A percentile compares a stretch with the other conserved stretches of the same genome.
Evolutionary conservation across 2,888 invertebrate genomes (phyloP).

Genomic region (Fragum whitleyi): DNA sequence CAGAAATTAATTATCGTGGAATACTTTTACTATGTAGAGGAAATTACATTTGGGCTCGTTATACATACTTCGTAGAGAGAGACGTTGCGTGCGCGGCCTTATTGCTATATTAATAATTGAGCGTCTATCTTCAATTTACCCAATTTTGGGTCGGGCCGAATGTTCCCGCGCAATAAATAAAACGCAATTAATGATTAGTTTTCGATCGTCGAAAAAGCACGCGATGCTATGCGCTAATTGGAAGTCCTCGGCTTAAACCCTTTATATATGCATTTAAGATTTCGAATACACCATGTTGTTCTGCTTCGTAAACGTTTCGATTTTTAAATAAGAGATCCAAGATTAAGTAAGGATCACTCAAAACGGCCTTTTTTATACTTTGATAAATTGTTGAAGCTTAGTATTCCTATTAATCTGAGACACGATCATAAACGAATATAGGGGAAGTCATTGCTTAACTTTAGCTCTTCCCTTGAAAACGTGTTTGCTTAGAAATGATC

Average conservation of each 20-base stretch:
- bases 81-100: constrained; percentile 54
- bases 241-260: neutral
- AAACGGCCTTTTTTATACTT: no score
- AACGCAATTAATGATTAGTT: constrained; percentile 38
- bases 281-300: no score
- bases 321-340: no score
- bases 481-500: no score
- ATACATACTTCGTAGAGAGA: constrained; percentile 1
- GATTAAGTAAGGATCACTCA: no score
- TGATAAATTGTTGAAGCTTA: no score
- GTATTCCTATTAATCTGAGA: no score
- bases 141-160: constrained; percentile 44
- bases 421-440: no score
- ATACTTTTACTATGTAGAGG: constrained; percentile 10
- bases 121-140: constrained; percentile 46
- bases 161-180: constrained; percentile 36
- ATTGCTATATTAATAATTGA: constrained; percentile 64
- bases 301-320: no score
- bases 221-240: constrained; percentile 15
- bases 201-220: constrained; percentile 19
- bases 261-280: neutral
- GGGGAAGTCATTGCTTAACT: no score
- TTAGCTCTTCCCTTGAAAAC: no score
- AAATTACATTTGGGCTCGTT: constrained; percentile 26
- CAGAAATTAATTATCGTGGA: constrained; percentile 30